These are phyloP conservation scores for Sardina pilchardus DNA, from an alignment of 2,113 vertebrate genomes.

Conservation along the genomic window DNA sequence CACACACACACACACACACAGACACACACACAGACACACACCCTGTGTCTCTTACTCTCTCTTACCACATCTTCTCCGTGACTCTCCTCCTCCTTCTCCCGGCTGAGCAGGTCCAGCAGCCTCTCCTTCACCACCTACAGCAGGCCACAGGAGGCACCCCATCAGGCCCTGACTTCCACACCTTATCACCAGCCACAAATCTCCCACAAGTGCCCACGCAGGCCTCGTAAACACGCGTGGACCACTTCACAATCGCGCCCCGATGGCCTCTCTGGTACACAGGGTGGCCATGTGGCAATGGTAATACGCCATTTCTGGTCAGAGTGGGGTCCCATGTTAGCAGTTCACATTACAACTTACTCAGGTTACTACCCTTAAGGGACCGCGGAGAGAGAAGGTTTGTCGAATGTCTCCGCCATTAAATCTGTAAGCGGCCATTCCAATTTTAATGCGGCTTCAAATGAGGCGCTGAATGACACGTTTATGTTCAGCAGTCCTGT, in stretches of 20 bases:
- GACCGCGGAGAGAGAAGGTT: not conserved
- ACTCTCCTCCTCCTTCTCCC: constrained; percentile 93
- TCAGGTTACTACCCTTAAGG: not conserved
- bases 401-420: constrained; percentile 5
- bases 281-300: not conserved
- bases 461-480: constrained; percentile 21
- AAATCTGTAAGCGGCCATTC: not conserved
- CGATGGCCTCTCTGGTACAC: not conserved
- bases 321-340: not conserved
- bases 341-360: not conserved
- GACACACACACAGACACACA: not conserved
- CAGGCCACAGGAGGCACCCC: constrained; percentile 27
- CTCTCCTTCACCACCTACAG: constrained; percentile 92
- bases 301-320: not conserved
- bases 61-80: constrained; percentile 93
- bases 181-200: not conserved
- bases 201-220: not conserved
- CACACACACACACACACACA: constrained; percentile 19
- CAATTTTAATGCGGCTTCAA: not conserved
- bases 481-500: constrained; percentile 41
- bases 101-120: constrained; percentile 87
- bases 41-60: not conserved
- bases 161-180: not conserved
- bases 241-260: not conserved
- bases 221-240: not conserved